Base-by-base conservation (phyloP, 2,797 vertebrate genomes). In the Vireo griseus region DNA sequence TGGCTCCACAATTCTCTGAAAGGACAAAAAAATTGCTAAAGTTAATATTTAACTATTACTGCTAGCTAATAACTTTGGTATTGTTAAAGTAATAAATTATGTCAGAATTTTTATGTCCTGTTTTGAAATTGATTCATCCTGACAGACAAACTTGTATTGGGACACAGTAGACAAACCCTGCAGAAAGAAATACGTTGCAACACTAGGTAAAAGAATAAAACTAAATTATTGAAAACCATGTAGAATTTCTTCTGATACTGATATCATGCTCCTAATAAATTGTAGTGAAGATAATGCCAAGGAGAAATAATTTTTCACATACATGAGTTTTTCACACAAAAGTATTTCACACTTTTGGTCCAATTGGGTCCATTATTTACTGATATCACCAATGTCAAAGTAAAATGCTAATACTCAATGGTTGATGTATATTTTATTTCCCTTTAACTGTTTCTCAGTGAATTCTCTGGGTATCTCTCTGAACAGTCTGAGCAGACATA, bases 121-220 rank as follows among this genome's bases (percentile, higher is more conserved):
- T 88, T 95, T 90, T 74, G 59, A 81, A 96, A 79, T 69, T 22
- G 26, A 96, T 94, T 95, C 45, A 61, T 94, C 96, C 26, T 42
- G 88, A 92, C 93, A 59, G 16, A 48, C 16, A 33, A 31, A 66
- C 18, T 72, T 26, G 10, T 40, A 84, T 55, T 62, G 58, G 26
- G 55, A 55, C 25, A 63, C 13, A 86, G 19, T 5, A 47, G 37
- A 24, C 4, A 59, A 47, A 80, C 59, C 26, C n/a, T 55, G 5
- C 33, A 71, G 19, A 44, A 19, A 74, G 40, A 86, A 73, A 31
- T 48, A 33, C 26, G 6, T 58, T 74, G 39, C 40, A 62, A 62
- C 17, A 42, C 24, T 18, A 68, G 8, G 16, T 44, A n/a, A 81
- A 88, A 66, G 6, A 79, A 86, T 65, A 62, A 63, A 92, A 33